Base-by-base conservation (phyloP, 1,140 invertebrate species). In the Bombus vancouverensis region DNA sequence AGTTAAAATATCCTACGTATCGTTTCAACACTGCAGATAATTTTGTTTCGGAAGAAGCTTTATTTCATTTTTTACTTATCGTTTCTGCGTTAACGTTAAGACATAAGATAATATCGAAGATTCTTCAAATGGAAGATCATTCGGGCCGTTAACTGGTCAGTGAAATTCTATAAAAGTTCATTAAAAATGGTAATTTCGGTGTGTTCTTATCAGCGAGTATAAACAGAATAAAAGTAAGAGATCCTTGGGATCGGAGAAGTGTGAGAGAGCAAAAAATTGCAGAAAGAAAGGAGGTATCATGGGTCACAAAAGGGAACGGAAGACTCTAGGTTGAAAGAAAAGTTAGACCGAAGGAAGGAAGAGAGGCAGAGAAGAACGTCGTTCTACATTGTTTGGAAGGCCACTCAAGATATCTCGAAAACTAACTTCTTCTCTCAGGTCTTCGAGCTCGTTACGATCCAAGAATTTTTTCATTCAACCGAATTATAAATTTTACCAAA, bases 361-460 rank as follows among this genome's bases (percentile, higher is more conserved):
- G n/a, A 1, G 42, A 32, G 12, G 53, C 22, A 47, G 79, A 71
- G 75, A 74, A 87, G 65, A 65, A 68, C 57, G 32, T 28, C 9
- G 57, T 80, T 53, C 66, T 70, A 80, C 44, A 80, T 80, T 80
- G 65, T 80, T 80, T 53, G 65, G 25, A 70, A 25, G 25, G n/a
- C 32, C 39, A 34, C 62, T 79, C 53, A 47, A 77, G 75, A 62
- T 77, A 65, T 13, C 37, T 78, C 3, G 65, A 25, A 80, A 70
- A 70, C 22, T 53, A 80, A 80, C 42, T 79, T 68, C 25, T 68
- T 34, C 34, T 37, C 53, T 44, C 28, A 32, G 37, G 15, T 65
- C 28, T 76, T n/a, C 5, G 28, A 44, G 18, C 44, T 5, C n/a
- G 42, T 74, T 32, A 34, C 39, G 42, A 42, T 13, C 18, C 44